A percentile compares a stretch with the other conserved stretches of the same genome.
Evolutionary conservation across 2,797 vertebrate species (phyloP).

Genomic region (Bucorvus abyssinicus): DNA sequence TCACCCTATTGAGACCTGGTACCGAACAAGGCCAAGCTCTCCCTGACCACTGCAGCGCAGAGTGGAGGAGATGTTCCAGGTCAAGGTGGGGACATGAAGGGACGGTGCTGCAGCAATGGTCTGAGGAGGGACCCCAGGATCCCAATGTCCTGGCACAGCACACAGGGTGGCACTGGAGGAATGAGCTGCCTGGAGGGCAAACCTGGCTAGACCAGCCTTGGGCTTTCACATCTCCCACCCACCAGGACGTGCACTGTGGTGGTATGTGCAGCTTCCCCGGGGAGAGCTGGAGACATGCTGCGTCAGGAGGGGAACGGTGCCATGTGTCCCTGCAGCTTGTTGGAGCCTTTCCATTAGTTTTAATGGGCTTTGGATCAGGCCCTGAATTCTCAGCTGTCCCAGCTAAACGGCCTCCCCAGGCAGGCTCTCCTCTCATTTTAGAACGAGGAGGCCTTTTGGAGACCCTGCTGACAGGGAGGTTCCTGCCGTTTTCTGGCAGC

Average conservation of each 20-base stretch:
- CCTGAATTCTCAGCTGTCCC: slow-evolving; percentile 56
- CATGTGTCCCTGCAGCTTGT: neutral
- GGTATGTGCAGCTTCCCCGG: rapidly evolving
- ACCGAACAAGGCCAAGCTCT: neutral
- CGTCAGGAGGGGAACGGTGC: neutral
- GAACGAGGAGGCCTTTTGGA: neutral
- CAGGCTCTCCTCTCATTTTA: neutral
- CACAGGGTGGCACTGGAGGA: rapidly evolving
- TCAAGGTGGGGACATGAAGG: rapidly evolving
- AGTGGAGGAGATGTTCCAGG: neutral
- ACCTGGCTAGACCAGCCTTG: rapidly evolving
- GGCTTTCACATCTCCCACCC: neutral
- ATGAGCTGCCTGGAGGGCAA: neutral
- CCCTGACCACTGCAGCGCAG: rapidly evolving
- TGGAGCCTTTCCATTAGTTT: slow-evolving; percentile 43
- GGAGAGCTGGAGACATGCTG: neutral
- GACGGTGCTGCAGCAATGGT: rapidly evolving
- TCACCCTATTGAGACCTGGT: neutral
- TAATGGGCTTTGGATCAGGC: slow-evolving; percentile 45
- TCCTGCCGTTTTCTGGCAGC: neutral
- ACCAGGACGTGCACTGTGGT: rapidly evolving
- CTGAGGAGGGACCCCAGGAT: neutral
- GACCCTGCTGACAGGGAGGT: neutral
- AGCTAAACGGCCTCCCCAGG: neutral
- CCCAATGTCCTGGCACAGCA: neutral